Evolutionary conservation across 1,140 invertebrate species (phyloP), one percentile per base, ranked within the genome.

Genomic region (Anoplolepis gracilipes): DNA sequence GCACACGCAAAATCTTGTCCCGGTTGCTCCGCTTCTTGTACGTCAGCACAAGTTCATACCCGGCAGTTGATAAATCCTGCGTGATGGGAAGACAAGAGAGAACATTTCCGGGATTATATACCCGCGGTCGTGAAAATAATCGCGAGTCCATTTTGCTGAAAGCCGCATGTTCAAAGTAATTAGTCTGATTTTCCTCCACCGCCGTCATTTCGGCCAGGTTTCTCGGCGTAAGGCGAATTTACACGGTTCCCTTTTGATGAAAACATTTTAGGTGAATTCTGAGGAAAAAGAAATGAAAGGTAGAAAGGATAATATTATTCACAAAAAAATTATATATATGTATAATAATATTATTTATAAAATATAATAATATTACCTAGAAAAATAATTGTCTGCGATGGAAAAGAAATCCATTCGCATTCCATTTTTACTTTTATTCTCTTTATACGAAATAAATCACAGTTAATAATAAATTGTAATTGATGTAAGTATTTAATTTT

Each of bases 131-230:
- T 61, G 87, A 89, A 89, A 89, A 89, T 89, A 89, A 89, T 89
- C 87, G 87, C 87, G 69, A 88, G 87, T 87, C 87, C 87, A 89
- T 89, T 89, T 88, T 42, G 87, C 87, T 88, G 87, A 89, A 89
- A 89, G 87, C 87, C 75, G 87, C 87, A 85, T 67, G 87, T 89
- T 85, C 87, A 89, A 89, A 89, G 84, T 89, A 89, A 89, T 89
- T 89, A 89, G 87, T 88, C 87, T 89, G 87, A 89, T 89, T 87
- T 90, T 87, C 88, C 85, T 77, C 67, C 85, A 79, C 53, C 77
- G 86, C 82, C 39, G 39, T 42, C 78, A 19, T 30, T 59, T 59
- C 61, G 65, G 30, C 8, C 11, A 22, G 36, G 16, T 70, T 22
- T 87, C 69, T 33, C 61, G 22, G 77, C 1, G 11, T 59, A 59